Conservation (phyloP, 2,888 invertebrate species). For the Drosophila ezoana region DNA sequence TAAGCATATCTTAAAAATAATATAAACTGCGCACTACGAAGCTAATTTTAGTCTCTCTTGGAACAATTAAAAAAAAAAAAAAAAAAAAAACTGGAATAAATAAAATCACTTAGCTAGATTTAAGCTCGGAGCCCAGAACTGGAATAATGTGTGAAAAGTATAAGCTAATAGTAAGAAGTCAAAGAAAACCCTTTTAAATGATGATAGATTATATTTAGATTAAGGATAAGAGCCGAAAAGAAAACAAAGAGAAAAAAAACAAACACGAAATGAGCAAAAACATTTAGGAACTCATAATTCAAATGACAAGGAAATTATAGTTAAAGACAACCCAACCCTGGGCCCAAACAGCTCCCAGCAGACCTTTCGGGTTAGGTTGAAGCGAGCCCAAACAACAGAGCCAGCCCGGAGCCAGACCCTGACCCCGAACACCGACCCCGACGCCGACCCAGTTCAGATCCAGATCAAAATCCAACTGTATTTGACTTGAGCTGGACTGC, state of each 20-base stretch:
- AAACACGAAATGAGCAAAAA: conserved; percentile 38
- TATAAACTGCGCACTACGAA: conserved; percentile 58
- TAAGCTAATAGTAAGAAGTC: conserved; percentile 4
- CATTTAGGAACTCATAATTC: conserved; percentile 57
- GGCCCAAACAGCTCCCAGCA: neutral
- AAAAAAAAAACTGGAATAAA: conserved; percentile 53
- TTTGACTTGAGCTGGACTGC: conserved; percentile 35
- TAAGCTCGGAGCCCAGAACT: conserved; percentile 68
- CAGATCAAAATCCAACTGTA: neutral
- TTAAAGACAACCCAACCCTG: conserved; percentile 5
- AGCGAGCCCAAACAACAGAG: neutral
- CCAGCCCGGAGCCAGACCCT: neutral
- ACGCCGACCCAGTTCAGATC: too few relatives aligned
- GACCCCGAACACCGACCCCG: too few relatives aligned
- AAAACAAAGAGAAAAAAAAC: conserved; percentile 2
- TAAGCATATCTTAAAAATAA: conserved; percentile 53
- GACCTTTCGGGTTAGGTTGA: neutral
- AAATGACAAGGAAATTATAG: conserved; percentile 51
- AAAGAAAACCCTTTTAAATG: conserved; percentile 1
- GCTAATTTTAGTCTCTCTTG: conserved; percentile 75
- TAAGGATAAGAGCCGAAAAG: conserved; percentile 12
- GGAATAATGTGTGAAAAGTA: conserved; percentile 24
- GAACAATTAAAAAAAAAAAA: conserved; percentile 54
- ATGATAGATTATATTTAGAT: conserved; percentile 18
- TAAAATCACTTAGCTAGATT: conserved; percentile 68